These are phyloP conservation scores for Bombus cullumanus DNA, from an alignment of 1,140 invertebrate species.

Conservation along the genomic window DNA sequence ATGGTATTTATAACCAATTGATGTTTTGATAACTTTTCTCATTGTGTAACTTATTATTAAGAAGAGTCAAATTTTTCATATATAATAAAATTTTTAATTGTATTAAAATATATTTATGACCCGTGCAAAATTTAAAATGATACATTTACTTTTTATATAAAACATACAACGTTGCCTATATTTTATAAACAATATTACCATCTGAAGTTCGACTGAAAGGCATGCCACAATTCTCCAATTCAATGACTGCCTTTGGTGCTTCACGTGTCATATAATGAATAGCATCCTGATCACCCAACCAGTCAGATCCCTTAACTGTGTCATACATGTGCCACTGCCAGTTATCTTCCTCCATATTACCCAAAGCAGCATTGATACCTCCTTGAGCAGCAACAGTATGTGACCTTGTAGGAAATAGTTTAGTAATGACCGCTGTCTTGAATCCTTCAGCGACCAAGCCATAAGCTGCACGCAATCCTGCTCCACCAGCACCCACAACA, in stretches of 20 bases:
- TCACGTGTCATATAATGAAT: constrained; percentile 99
- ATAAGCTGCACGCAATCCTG: constrained; percentile 98
- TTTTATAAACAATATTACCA: constrained; percentile 78
- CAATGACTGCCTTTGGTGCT: constrained; percentile 98
- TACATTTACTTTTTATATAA: not conserved
- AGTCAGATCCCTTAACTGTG: constrained; percentile 99
- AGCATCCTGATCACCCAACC: constrained; percentile 99
- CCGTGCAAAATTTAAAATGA: not conserved
- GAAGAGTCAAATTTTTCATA: not conserved
- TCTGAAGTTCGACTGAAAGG: constrained; percentile 97
- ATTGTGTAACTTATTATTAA: not conserved
- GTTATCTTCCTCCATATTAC: constrained; percentile 92
- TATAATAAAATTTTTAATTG: not conserved
- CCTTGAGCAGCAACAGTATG: constrained; percentile 99
- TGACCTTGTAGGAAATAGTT: constrained; percentile 98
- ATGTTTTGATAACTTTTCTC: not conserved
- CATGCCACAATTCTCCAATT: constrained; percentile 99
- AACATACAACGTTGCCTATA: not conserved
- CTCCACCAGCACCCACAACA: constrained; percentile 98
- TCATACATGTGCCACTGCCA: constrained; percentile 99
- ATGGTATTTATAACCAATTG: not conserved
- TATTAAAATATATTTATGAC: not conserved
- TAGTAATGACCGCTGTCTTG: constrained; percentile 98
- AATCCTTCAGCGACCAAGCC: constrained; percentile 98
- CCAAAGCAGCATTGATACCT: constrained; percentile 96